Base-by-base conservation (phyloP, 1,140 invertebrate genomes). In the Asobara japonica region DNA sequence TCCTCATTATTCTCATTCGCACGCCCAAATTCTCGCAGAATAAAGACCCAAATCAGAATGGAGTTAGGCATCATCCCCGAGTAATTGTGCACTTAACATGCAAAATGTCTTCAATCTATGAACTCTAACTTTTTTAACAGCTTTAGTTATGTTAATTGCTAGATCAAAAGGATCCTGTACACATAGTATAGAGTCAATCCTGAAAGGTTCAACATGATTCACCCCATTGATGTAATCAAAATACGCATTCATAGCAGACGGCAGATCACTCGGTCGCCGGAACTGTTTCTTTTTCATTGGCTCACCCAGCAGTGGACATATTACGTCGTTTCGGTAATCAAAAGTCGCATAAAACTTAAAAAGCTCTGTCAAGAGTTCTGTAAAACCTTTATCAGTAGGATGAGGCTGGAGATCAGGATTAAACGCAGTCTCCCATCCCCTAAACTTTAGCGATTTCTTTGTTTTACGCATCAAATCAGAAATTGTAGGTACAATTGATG, bases 131-230 rank as follows among this genome's bases (percentile, higher is more conserved):
- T 74, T 74, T 3, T 62, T 62, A 5, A 88, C 68, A 3, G 79
- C 64, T n/a, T 80, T 83, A 0, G 88, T 84, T 7, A 90, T 76
- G 74, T 90, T 90, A 65, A 84, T 82, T 27, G 82, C 77, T n/a
- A 88, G 82, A 71, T 87, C 85, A 69, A 89, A 87, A 0, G 89
- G 89, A 76, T 90, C 89, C 76, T 89, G 88, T n/a, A 89, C 73
- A 72, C 87, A 89, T 16, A 88, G 78, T 4, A 83, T 4, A 7
- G 79, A 82, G 16, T 79, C 79, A 20, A 84, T 72, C 7, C 51
- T 27, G 7, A 56, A 56, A 10, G 51, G 20, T 70, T 80, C 65
- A n/a, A 78, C 76, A 22, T 69, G 8, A 5, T 65, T 71, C 0
- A 18, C 48, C 5, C 73, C 69, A 0, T 71, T 1, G 0, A 84